These are phyloP conservation scores for Haliaeetus leucogaster DNA, from an alignment of 2,113 vertebrate genomes.

Conservation along the genomic window DNA sequence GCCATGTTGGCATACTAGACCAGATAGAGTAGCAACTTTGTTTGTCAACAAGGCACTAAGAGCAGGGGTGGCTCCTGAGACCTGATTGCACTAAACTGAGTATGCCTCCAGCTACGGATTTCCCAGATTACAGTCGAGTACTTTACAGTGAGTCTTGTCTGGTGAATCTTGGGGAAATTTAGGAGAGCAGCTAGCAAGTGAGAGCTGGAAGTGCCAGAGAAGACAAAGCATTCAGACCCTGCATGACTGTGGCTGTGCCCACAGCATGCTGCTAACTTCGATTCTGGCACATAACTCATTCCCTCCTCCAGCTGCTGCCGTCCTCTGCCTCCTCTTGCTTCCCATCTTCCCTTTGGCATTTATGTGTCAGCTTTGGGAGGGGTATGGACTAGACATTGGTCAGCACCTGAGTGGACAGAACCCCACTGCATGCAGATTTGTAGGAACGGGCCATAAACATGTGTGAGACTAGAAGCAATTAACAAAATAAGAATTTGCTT, in stretches of 20 bases:
- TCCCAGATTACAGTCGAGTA: not conserved
- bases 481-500: not conserved
- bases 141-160: not conserved
- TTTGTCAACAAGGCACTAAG: conserved; percentile 38
- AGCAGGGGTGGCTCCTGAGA: not conserved
- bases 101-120: not conserved
- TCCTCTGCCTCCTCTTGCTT: not conserved
- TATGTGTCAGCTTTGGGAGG: not conserved
- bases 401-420: not conserved
- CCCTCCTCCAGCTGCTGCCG: not conserved
- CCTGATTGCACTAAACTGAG: not conserved
- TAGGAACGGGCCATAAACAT: not conserved
- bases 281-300: not conserved
- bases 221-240: not conserved
- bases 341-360: not conserved
- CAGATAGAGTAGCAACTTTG: conserved; percentile 17
- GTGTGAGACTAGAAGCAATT: not conserved
- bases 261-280: not conserved
- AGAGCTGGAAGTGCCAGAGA: not conserved
- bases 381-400: not conserved
- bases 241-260: not conserved
- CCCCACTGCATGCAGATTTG: not conserved
- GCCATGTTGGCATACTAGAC: conserved; percentile 37
- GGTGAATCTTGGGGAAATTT: not conserved
- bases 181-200: not conserved